Evolutionary conservation across 2,113 vertebrate species (phyloP), one percentile per base, ranked within the genome.

Genomic region (Budorcas taxicolor): DNA sequence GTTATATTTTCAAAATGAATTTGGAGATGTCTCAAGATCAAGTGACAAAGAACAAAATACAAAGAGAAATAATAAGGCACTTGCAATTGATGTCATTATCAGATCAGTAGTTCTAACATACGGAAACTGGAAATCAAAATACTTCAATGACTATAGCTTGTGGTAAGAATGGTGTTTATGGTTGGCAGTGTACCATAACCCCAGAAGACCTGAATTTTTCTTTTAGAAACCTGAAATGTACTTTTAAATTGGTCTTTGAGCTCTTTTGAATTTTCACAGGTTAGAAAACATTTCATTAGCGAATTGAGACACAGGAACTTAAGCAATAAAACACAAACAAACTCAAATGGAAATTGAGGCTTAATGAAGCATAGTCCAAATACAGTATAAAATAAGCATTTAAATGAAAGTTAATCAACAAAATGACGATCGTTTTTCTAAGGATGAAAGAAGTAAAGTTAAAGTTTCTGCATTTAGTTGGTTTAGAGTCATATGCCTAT

Each of bases 351-450:
- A 96, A 98, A 98, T 88, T 81, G 92, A 96, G 62, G 80, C 13
- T 96, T 97, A 97, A 97, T 97, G 97, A 98, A 95, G 78, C 94
- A 97, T 88, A 90, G 74, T 60, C 33, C 87, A 96, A 97, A 96
- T 95, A 95, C 80, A 97, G 78, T 92, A 82, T 76, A 94, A 96
- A 94, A 97, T 55, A 94, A 96, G 5, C 96, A 97, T 92, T 97
- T 90, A 92, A 98, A 90, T 0, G 33, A 96, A 97, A 92, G 96
- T 95, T 97, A 96, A 98, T 94, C 89, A 93, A 97, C 52, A 92
- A 94, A 98, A 96, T 97, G 93, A 95, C 82, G 84, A 91, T 78
- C 47, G 87, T 91, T 97, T 97, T 81, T 53, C 33, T 86, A 92
- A 91, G 91, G 95, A 90, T 57, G 90, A 92, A 97, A 91, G 87